A percentile compares a stretch with the other conserved stretches of the same genome.
Evolutionary conservation across 2,888 invertebrate species (phyloP).

Genomic region (Catocala nupta): DNA sequence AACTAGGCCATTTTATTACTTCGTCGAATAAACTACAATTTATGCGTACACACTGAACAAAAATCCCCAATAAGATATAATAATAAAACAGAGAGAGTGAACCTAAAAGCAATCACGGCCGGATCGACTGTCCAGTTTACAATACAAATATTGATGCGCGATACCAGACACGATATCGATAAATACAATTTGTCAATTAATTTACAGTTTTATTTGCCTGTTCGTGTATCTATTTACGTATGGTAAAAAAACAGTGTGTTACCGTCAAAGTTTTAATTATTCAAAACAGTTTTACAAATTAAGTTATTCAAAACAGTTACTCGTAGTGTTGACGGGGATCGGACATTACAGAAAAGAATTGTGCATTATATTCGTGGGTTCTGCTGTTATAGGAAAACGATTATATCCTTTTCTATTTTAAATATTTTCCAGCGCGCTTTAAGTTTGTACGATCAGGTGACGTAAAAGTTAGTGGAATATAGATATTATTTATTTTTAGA

Average conservation of each 20-base stretch:
- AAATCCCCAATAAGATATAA: no score
- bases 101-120: not conserved
- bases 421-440: conserved; percentile 9
- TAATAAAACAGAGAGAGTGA: not conserved
- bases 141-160: conserved; percentile 6
- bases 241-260: not conserved
- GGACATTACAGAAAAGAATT: conserved; percentile 27
- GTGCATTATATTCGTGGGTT: conserved; percentile 20
- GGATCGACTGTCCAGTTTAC: not conserved
- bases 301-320: conserved; percentile 22
- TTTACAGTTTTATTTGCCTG: no score
- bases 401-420: conserved; percentile 11
- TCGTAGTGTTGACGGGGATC: conserved; percentile 10
- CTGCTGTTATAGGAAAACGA: conserved; percentile 24
- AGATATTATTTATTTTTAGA: not conserved
- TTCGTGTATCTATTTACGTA: no score
- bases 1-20: no score
- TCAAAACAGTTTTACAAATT: conserved; percentile 22
- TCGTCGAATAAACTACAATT: no score
- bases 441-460: not conserved
- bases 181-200: no score
- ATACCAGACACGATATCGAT: not conserved
- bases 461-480: conserved; percentile 8
- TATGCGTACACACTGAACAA: no score
- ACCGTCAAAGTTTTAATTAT: no score